These are phyloP conservation scores for Keiferia lycopersicella DNA, from an alignment of 2,888 invertebrate species.

Conservation along the genomic window DNA sequence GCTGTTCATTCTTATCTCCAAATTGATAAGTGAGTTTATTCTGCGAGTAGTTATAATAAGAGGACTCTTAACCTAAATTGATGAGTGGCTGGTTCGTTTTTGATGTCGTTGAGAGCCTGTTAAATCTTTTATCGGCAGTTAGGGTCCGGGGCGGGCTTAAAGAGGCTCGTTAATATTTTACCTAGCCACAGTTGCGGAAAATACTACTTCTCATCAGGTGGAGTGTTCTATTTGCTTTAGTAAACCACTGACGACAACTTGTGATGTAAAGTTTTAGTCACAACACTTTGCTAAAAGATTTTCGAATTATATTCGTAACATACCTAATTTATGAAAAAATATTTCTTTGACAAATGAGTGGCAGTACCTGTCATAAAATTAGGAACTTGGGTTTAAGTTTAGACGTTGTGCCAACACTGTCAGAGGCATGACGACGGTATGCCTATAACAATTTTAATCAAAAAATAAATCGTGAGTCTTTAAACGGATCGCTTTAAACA, in stretches of 20 bases:
- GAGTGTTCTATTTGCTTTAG: constrained; percentile 11
- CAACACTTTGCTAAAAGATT: not conserved
- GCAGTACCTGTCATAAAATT: not conserved
- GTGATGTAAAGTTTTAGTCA: not conserved
- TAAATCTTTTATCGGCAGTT: constrained; percentile 63
- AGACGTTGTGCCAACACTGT: constrained; percentile 8
- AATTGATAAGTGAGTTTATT: constrained; percentile 28
- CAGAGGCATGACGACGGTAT: not conserved
- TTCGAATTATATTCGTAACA: too few relatives aligned
- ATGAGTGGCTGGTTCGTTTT: constrained; percentile 51
- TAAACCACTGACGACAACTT: not conserved
- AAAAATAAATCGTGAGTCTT: too few relatives aligned
- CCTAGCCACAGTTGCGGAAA: constrained; percentile 43
- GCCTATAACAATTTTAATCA: not conserved
- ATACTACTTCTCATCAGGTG: constrained; percentile 40
- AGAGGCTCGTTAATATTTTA: constrained; percentile 52
- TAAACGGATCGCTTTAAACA: not conserved
- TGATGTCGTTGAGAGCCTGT: constrained; percentile 55
- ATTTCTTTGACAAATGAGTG: constrained; percentile 30
- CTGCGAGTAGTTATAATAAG: constrained; percentile 34
- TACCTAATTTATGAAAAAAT: not conserved
- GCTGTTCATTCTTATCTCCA: constrained; percentile 12
- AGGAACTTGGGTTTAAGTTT: not conserved
- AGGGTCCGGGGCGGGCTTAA: constrained; percentile 39
- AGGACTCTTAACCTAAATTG: constrained; percentile 48